A percentile compares a stretch with the other conserved stretches of the same genome.
These are phyloP conservation scores for Augiades crinisus DNA, from an alignment of 2,888 invertebrate species.

Conservation along the genomic window DNA sequence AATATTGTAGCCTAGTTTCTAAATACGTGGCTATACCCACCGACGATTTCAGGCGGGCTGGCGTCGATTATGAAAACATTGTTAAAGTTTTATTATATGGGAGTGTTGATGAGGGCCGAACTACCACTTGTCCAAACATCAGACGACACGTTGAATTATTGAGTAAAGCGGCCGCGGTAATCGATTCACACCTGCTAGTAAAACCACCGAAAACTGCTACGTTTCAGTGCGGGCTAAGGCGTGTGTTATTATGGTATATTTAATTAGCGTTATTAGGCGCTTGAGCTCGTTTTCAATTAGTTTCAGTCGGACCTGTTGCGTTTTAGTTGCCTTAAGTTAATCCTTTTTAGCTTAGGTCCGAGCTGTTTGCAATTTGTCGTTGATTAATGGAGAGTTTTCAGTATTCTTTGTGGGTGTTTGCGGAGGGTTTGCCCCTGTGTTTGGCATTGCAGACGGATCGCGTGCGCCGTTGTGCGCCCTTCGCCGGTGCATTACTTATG, in stretches of 20 bases:
- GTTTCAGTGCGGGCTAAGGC: neutral
- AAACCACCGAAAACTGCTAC: conserved; percentile 37
- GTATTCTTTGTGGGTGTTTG: conserved; percentile 47
- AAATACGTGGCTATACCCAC: conserved; percentile 53
- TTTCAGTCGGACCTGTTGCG: conserved; percentile 17
- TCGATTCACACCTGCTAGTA: conserved; percentile 74
- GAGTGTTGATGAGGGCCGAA: conserved; percentile 73
- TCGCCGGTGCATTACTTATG: conserved; percentile 75
- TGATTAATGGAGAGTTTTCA: conserved; percentile 63
- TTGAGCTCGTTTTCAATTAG: conserved; percentile 8
- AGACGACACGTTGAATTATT: conserved; percentile 71
- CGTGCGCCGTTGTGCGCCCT: conserved; percentile 69
- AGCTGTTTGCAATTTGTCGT: conserved; percentile 50
- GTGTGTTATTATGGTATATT: conserved; percentile 19
- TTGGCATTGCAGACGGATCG: conserved; percentile 61
- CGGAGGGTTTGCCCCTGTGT: conserved; percentile 52
- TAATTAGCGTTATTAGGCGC: neutral
- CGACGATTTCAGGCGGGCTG: conserved; percentile 50
- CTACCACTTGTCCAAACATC: conserved; percentile 76
- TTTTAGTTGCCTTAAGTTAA: conserved; percentile 6
- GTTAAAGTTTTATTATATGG: conserved; percentile 76
- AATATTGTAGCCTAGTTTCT: conserved; percentile 64
- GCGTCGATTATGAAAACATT: conserved; percentile 77
- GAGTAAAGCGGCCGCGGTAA: conserved; percentile 62
- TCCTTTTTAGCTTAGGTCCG: conserved; percentile 28